Conservation (phyloP, 2,888 invertebrate genomes). For the Margaritifera margaritifera region DNA sequence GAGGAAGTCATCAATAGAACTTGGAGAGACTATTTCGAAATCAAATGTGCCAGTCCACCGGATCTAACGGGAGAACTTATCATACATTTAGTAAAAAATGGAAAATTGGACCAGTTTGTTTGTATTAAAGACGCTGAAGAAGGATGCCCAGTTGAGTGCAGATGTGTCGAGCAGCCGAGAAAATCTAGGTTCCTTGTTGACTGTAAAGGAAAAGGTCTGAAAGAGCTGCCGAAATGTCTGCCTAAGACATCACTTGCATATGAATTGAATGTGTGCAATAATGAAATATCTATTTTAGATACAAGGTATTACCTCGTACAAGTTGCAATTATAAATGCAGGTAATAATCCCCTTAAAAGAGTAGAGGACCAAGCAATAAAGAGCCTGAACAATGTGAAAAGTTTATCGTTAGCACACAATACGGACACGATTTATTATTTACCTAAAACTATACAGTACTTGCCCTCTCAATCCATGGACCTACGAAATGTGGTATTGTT, state of each 20-base stretch:
- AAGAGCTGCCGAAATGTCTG: background rate
- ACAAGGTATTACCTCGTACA: background rate
- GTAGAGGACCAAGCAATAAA: background rate
- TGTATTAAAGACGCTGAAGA: background rate
- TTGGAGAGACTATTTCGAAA: conserved; percentile 24
- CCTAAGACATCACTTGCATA: conserved; percentile 1
- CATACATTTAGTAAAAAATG: background rate
- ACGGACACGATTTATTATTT: background rate
- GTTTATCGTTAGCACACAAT: too few relatives aligned
- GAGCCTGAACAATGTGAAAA: background rate
- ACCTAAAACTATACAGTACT: background rate
- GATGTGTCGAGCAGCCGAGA: conserved; percentile 5
- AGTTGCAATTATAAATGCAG: background rate
- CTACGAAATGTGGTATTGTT: background rate
- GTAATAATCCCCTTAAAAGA: background rate
- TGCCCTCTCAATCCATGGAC: background rate
- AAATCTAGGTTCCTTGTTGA: background rate
- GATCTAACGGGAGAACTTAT: conserved; percentile 1
- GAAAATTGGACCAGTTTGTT: conserved; percentile 2
- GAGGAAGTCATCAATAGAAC: conserved; percentile 10
- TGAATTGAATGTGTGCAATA: conserved; percentile 2
- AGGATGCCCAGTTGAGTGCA: conserved; percentile 6
- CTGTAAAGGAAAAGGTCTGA: conserved; percentile 1
- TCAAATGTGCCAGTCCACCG: conserved; percentile 22
- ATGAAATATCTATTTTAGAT: background rate